These are phyloP conservation scores for Apodemia duryi DNA, from an alignment of 2,888 invertebrate genomes.

Conservation along the genomic window DNA sequence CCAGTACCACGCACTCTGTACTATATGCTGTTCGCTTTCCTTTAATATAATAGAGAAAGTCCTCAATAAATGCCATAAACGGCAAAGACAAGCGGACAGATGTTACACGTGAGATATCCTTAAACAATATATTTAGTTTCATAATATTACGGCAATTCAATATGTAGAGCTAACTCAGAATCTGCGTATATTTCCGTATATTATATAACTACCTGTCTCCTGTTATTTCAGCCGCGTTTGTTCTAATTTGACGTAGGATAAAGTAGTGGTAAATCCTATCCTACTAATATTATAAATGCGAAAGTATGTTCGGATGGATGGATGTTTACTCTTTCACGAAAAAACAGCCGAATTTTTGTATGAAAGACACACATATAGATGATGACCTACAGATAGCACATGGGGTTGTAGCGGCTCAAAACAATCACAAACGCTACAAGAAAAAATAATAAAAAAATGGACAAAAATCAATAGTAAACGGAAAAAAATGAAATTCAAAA, in stretches of 20 bases:
- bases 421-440: no score
- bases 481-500: no score
- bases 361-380: no score
- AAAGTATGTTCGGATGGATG: no score
- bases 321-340: no score
- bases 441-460: no score
- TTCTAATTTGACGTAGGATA: background rate
- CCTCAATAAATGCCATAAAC: slow-evolving; percentile 45
- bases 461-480: no score
- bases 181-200: slow-evolving; percentile 6
- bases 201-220: background rate
- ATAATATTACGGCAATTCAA: slow-evolving; percentile 10
- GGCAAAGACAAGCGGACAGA: slow-evolving; percentile 44
- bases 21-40: slow-evolving; percentile 19
- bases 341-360: no score
- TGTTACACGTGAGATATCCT: slow-evolving; percentile 44
- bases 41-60: slow-evolving; percentile 44
- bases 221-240: background rate
- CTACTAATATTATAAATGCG: no score
- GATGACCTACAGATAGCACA: no score
- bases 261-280: background rate
- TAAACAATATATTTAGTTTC: slow-evolving; percentile 24
- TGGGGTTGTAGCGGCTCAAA: no score
- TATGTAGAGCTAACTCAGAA: slow-evolving; percentile 5
- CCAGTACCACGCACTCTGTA: background rate